phyloP scores from a whole-genome alignment of 2,113 vertebrate species.

The Limnothrissa miodon region DNA sequence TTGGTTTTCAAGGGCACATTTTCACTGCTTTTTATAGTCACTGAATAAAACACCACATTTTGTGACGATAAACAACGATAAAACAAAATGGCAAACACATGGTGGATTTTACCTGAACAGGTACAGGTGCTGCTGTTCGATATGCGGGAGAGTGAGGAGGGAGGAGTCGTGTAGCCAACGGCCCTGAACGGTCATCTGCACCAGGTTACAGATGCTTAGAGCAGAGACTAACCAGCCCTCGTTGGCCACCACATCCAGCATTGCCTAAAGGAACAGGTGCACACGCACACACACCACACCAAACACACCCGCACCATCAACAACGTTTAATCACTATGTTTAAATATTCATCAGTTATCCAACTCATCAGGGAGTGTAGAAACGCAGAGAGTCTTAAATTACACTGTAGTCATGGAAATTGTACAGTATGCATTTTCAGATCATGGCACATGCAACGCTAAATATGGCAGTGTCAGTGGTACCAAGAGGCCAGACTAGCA shows the following conservation, averaged over 20 bases:
- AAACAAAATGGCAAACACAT: too few species aligned
- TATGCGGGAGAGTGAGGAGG: conserved; percentile 84
- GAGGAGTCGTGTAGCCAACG: conserved; percentile 90
- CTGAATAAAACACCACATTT: too few species aligned
- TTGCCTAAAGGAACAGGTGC: conserved; percentile 72
- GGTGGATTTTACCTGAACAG: conserved; percentile 79
- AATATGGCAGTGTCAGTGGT: too few species aligned
- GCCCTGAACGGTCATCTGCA: conserved; percentile 95
- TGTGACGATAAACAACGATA: too few species aligned
- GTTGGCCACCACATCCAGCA: conserved; percentile 91
- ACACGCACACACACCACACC: neutral
- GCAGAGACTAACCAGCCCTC: conserved; percentile 91
- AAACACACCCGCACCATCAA: neutral
- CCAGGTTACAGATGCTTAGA: conserved; percentile 84
- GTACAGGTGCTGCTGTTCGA: conserved; percentile 83
- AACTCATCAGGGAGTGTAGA: neutral
- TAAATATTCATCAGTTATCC: neutral
- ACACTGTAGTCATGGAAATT: too few species aligned
- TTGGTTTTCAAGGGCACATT: neutral
- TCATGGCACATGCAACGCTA: too few species aligned
- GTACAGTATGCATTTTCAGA: too few species aligned
- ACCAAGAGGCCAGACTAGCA: too few species aligned
- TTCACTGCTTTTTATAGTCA: neutral
- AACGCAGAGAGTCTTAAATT: neutral
- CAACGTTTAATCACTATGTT: neutral